Conservation (phyloP, 2,113 vertebrate species). For the Sceloporus tristichus region DNA sequence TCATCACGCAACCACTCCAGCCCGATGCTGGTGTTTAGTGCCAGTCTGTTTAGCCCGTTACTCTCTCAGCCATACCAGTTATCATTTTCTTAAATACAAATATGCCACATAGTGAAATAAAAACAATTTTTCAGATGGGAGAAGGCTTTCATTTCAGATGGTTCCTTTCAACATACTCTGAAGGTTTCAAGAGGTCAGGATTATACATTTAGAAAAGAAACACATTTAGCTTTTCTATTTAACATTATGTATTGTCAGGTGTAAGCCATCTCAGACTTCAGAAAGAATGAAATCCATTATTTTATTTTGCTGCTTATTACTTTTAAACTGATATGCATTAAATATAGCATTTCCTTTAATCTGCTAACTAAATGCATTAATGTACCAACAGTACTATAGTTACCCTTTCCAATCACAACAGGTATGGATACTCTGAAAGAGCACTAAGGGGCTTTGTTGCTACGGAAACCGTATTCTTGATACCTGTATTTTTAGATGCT, state of each 20-base stretch:
- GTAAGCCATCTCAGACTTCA: neutral
- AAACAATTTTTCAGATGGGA: neutral
- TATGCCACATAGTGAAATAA: neutral
- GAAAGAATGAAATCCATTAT: neutral
- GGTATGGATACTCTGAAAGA: slow-evolving; percentile 21
- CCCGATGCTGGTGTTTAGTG: no score
- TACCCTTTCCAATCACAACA: slow-evolving; percentile 16
- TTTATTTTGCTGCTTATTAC: slow-evolving; percentile 14
- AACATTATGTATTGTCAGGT: neutral
- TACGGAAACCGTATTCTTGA: slow-evolving; percentile 52
- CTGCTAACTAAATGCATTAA: neutral
- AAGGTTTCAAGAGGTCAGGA: neutral
- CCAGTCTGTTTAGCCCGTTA: no score
- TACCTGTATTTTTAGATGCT: slow-evolving; percentile 37
- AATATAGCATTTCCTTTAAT: neutral
- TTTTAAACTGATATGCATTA: neutral
- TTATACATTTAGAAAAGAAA: neutral
- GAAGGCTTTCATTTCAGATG: neutral
- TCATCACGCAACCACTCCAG: no score
- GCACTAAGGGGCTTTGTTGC: slow-evolving; percentile 46
- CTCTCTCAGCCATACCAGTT: neutral
- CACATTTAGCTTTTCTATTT: neutral
- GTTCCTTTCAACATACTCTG: neutral
- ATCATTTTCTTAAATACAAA: neutral
- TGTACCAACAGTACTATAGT: neutral